Evolutionary conservation across 2,888 invertebrate species (phyloP).

Genomic region (Drosophila algonquin): DNA sequence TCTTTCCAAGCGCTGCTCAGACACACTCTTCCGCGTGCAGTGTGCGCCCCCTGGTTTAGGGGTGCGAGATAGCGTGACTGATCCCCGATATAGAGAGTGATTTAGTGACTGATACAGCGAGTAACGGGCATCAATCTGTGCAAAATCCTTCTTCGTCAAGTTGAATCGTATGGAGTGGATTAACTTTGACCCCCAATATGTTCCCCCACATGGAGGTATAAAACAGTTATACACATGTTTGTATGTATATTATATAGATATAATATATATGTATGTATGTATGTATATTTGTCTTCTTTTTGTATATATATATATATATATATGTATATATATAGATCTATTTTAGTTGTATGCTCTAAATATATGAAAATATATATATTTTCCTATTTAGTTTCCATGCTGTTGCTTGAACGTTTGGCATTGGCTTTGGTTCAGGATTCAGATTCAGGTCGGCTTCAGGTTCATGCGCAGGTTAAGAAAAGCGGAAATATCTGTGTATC

Average conservation of each 20-base stretch:
- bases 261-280: constrained; percentile 34
- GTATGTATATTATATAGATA: constrained; percentile 18
- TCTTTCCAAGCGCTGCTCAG: too few relatives aligned
- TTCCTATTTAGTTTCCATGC: constrained; percentile 26
- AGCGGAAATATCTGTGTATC: constrained; percentile 1
- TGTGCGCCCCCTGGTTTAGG: too few relatives aligned
- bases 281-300: constrained; percentile 19
- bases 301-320: constrained; percentile 32
- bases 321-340: constrained; percentile 32
- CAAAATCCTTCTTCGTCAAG: too few relatives aligned
- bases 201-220: too few relatives aligned
- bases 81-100: too few relatives aligned
- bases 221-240: constrained; percentile 8
- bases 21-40: too few relatives aligned
- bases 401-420: constrained; percentile 9
- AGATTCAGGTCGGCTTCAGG: constrained; percentile 3
- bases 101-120: too few relatives aligned
- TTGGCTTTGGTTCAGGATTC: constrained; percentile 17
- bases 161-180: too few relatives aligned
- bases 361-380: constrained; percentile 47
- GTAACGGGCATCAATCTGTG: too few relatives aligned
- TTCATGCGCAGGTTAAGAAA: constrained; percentile 25
- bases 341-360: constrained; percentile 39
- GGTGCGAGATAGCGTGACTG: too few relatives aligned
- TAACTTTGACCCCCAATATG: too few relatives aligned